Evolutionary conservation across 2,888 invertebrate genomes (phyloP).

Genomic region (Mantis religiosa): DNA sequence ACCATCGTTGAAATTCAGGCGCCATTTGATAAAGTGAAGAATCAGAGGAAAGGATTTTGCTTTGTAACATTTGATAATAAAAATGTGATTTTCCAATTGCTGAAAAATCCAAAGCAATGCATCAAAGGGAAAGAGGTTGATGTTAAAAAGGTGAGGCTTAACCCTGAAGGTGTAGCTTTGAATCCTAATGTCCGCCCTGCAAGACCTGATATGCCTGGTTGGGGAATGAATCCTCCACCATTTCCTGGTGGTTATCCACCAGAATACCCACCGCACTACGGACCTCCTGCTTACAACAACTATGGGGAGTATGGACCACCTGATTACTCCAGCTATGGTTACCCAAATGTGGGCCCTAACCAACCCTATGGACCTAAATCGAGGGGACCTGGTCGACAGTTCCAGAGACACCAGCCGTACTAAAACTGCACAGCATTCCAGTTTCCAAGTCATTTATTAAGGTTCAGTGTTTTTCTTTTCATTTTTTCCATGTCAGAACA

Average conservation of each 20-base stretch:
- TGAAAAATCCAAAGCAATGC: conserved; percentile 54
- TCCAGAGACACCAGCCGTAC: conserved; percentile 47
- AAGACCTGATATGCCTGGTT: conserved; percentile 34
- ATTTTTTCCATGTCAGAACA: background rate
- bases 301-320: conserved; percentile 40
- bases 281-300: conserved; percentile 43
- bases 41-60: conserved; percentile 59
- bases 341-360: conserved; percentile 40
- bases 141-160: conserved; percentile 54
- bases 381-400: conserved; percentile 44
- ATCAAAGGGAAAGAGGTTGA: conserved; percentile 57
- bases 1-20: conserved; percentile 58
- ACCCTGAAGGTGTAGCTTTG: conserved; percentile 44
- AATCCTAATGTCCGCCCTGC: conserved; percentile 32
- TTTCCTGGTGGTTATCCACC: conserved; percentile 34
- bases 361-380: conserved; percentile 39
- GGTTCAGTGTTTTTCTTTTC: background rate
- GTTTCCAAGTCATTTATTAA: background rate
- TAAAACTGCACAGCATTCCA: conserved; percentile 31
- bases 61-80: conserved; percentile 64
- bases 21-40: conserved; percentile 62
- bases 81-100: conserved; percentile 54
- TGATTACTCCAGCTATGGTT: conserved; percentile 33
- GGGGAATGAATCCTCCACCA: conserved; percentile 31
- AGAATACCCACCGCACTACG: conserved; percentile 45